Conservation (phyloP, 2,113 vertebrate genomes). For the Chaenogobius annularis region DNA sequence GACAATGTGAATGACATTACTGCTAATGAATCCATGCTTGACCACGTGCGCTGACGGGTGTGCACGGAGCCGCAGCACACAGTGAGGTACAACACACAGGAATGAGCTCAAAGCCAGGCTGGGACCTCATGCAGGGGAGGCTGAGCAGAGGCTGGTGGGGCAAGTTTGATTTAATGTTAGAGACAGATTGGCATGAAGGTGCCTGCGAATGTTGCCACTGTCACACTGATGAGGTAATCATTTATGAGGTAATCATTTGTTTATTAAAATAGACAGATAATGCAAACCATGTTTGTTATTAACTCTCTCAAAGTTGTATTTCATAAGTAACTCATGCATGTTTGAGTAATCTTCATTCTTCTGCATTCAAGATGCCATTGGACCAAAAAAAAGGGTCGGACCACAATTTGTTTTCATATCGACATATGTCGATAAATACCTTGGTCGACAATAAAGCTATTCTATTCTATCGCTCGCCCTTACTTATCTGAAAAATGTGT, state of each 20-base stretch:
- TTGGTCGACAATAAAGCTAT: no score
- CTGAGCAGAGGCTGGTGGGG: not conserved
- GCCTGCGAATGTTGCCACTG: not conserved
- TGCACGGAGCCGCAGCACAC: conserved; percentile 37
- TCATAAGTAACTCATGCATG: no score
- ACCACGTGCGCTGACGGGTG: conserved; percentile 59
- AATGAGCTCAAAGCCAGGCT: not conserved
- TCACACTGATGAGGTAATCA: not conserved
- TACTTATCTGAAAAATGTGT: not conserved
- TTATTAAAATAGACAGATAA: no score
- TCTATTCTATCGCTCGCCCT: not conserved
- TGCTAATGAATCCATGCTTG: conserved; percentile 69
- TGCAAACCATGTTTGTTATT: not conserved
- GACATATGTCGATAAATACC: not conserved
- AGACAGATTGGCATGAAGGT: not conserved
- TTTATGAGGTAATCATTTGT: no score
- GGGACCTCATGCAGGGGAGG: not conserved
- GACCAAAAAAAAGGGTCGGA: not conserved
- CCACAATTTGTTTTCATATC: not conserved
- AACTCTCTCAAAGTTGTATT: no score
- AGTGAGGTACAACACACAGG: conserved; percentile 3
- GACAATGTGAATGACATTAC: conserved; percentile 68
- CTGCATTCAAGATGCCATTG: no score
- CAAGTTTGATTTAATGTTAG: not conserved
- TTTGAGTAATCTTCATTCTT: no score